These are phyloP conservation scores for Antennarius striatus DNA, from an alignment of 2,113 vertebrate genomes.

Conservation along the genomic window DNA sequence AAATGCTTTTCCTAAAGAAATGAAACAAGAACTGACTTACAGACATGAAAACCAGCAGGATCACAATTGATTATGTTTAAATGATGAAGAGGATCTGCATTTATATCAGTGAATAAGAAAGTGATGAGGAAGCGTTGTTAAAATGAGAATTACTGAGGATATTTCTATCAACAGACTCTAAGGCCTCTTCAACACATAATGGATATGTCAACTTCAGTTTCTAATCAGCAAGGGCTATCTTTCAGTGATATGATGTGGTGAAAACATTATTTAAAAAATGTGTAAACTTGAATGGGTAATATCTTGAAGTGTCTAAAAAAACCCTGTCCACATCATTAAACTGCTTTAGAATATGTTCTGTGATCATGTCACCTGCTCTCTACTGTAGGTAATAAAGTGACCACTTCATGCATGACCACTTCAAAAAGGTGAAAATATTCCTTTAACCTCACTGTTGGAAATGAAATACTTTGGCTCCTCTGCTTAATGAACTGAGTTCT, in stretches of 20 bases:
- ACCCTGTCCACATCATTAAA: neutral
- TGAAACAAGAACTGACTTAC: neutral
- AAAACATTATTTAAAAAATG: no score
- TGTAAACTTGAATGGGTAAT: no score
- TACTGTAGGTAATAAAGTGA: neutral
- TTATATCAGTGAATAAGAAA: neutral
- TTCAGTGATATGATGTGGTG: no score
- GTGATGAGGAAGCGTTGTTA: no score
- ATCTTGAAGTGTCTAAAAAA: no score
- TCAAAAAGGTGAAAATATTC: neutral
- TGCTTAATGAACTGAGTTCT: neutral
- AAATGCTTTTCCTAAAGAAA: constrained; percentile 65
- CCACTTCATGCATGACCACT: neutral
- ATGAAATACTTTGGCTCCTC: neutral
- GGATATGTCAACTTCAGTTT: neutral
- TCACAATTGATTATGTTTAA: neutral
- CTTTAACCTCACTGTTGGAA: neutral
- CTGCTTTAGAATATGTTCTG: neutral
- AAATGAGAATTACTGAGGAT: no score
- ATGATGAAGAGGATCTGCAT: neutral
- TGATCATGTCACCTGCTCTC: neutral
- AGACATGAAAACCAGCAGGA: neutral
- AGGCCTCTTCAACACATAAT: no score
- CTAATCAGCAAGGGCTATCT: neutral
- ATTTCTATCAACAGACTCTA: no score